phyloP scores from a whole-genome alignment of 2,888 invertebrate genomes.

The Spisula subtruncata region DNA sequence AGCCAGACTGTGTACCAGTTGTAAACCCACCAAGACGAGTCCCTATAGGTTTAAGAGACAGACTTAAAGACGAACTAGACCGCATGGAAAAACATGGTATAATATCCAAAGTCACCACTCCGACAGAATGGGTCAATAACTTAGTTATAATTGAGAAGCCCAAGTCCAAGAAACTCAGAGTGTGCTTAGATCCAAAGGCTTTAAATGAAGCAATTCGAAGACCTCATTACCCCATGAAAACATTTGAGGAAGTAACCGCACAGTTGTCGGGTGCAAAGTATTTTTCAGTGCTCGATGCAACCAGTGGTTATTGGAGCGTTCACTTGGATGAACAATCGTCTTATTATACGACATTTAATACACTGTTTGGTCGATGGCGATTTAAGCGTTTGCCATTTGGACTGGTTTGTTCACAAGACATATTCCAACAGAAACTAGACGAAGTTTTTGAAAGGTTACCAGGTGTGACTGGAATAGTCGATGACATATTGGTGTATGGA shows the following conservation, averaged over 20 bases:
- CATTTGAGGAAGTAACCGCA: constrained; percentile 60
- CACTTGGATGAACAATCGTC: constrained; percentile 57
- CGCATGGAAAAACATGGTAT: no score
- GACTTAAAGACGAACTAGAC: no score
- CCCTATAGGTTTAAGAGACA: no score
- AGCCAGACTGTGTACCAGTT: no score
- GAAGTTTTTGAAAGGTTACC: background rate
- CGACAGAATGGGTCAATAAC: constrained; percentile 58
- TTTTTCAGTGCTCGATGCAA: constrained; percentile 58
- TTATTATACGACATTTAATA: constrained; percentile 64
- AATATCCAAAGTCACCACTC: constrained; percentile 61
- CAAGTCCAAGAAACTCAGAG: constrained; percentile 56
- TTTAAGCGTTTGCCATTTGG: constrained; percentile 72
- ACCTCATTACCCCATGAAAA: constrained; percentile 55
- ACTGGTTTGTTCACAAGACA: constrained; percentile 61
- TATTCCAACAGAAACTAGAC: constrained; percentile 58
- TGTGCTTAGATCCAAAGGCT: constrained; percentile 67
- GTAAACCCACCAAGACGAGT: no score
- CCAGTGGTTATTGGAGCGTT: constrained; percentile 55
- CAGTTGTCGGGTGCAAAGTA: constrained; percentile 55
- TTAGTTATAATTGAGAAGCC: constrained; percentile 56
- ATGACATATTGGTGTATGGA: no score
- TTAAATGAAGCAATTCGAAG: constrained; percentile 60
- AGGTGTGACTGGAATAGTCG: background rate
- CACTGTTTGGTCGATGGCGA: constrained; percentile 64